Conservation (phyloP, 2,888 invertebrate genomes). For the Margaritifera margaritifera region DNA sequence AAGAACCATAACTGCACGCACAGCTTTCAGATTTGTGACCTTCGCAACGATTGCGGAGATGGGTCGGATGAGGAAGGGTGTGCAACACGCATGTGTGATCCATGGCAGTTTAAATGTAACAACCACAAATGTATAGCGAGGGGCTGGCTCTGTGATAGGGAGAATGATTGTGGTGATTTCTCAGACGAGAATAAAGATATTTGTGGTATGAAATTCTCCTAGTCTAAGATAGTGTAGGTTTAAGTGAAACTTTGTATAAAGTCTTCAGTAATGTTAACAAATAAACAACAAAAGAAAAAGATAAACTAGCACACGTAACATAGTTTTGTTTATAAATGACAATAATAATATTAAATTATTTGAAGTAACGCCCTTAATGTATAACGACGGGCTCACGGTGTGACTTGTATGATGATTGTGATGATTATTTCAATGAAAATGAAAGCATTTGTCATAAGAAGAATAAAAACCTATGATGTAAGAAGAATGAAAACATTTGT, state of each 20-base stretch:
- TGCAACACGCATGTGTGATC: conserved; percentile 55
- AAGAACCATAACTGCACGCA: conserved; percentile 68
- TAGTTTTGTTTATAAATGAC: no score
- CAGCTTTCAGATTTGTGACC: conserved; percentile 82
- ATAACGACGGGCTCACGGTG: conserved; percentile 56
- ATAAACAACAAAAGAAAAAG: no score
- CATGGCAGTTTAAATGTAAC: conserved; percentile 89
- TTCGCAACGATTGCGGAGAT: conserved; percentile 95
- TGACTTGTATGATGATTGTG: conserved; percentile 68
- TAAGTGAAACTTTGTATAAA: no score
- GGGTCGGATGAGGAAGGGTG: conserved; percentile 74
- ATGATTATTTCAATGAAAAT: conserved; percentile 65
- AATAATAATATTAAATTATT: no score
- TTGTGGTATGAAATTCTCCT: no score
- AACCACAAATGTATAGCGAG: conserved; percentile 79
- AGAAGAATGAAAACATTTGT: no score
- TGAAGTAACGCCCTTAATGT: no score
- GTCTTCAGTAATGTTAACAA: no score
- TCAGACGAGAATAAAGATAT: conserved; percentile 72
- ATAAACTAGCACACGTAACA: no score
- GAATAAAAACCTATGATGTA: no score
- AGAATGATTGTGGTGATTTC: conserved; percentile 91
- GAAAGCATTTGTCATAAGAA: conserved; percentile 49
- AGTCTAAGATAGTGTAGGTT: no score
- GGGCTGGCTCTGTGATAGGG: conserved; percentile 86